Conservation (phyloP, 2,797 vertebrate genomes). For the Sebastes trivittatus region DNA sequence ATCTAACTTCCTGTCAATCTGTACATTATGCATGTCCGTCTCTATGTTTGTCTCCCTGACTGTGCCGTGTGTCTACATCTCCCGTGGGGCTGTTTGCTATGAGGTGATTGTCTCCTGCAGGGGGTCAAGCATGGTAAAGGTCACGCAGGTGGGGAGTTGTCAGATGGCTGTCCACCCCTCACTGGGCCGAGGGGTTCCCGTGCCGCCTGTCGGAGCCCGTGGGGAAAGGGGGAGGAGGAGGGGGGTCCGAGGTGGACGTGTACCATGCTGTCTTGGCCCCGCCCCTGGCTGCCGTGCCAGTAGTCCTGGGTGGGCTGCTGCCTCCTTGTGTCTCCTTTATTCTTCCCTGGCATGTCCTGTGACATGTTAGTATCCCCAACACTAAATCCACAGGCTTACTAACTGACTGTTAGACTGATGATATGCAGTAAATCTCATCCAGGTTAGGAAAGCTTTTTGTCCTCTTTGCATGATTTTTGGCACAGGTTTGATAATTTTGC, state of each 20-base stretch:
- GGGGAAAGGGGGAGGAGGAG: slow-evolving; percentile 47
- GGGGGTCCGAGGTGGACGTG: slow-evolving; percentile 69
- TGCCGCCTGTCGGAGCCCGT: slow-evolving; percentile 70
- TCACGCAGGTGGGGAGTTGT: slow-evolving; percentile 84
- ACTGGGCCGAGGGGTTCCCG: slow-evolving; percentile 67
- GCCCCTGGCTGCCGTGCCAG: slow-evolving; percentile 63
- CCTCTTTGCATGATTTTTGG: background rate
- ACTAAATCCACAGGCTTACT: slow-evolving; percentile 32
- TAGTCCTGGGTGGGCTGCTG: slow-evolving; percentile 60
- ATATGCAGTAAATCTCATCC: background rate
- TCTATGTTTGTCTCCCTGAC: slow-evolving; percentile 32
- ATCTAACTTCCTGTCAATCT: slow-evolving; percentile 28
- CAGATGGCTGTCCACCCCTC: slow-evolving; percentile 74
- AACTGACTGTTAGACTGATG: slow-evolving; percentile 16
- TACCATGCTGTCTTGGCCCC: slow-evolving; percentile 78
- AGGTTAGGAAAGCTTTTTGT: slow-evolving; percentile 1
- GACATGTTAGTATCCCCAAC: slow-evolving; percentile 47
- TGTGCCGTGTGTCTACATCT: slow-evolving; percentile 60
- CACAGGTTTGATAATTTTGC: background rate
- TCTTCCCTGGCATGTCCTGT: slow-evolving; percentile 53
- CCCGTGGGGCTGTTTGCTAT: slow-evolving; percentile 69
- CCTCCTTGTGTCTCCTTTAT: slow-evolving; percentile 58
- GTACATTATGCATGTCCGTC: slow-evolving; percentile 6
- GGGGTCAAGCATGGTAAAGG: slow-evolving; percentile 84
- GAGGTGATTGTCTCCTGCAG: slow-evolving; percentile 79